Base-by-base conservation (phyloP, 2,113 vertebrate species). In the Pungitius pungitius region DNA sequence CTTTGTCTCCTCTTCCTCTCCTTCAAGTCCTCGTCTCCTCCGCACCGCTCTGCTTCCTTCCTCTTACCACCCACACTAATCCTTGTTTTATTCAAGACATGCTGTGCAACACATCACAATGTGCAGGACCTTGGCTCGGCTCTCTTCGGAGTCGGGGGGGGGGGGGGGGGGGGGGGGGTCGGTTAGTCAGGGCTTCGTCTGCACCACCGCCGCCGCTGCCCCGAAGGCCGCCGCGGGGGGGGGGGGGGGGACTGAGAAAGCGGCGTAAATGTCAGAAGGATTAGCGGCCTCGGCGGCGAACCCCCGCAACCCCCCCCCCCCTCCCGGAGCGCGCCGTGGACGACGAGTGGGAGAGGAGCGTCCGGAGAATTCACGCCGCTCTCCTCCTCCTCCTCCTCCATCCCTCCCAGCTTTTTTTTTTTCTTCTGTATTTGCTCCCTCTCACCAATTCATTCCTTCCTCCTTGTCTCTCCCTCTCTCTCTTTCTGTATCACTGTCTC, bases 191-290 rank as follows among this genome's bases (percentile, higher is more conserved):
- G 51, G 75, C 71, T 67, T 60, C 51, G 18, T 73, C 76, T 56
- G 65, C 15, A 47, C 47, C 56, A 40, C 63, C 72, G 61, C 65
- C 66, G 35, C 63, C 72, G 61, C 65, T 63, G 35, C 78, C 78
- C 89, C 90, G 85, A 80, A 84, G 74, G 83, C 73, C 82, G 55
- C 67, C 30, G 81, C 82, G 81, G 78, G 73, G 60, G 76, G 86
- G 74, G 81, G 75, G 72, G 7, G 43, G 35, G 75, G 70, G 88
- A 62, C 80, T 80, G 84, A 80, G 85, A 87, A 87, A 88, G 74
- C 86, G 85, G 70, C 83, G 76, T 88, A 93, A 93, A 93, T 93
- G 91, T 94, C 92, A 93, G 82, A 88, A 87, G 92, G 92, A 93
- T 94, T 93, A 94, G 84, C 78, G 78, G 83, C 77, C 56, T 85